Evolutionary conservation across 2,113 vertebrate genomes (phyloP).

Genomic region (Hemiscyllium ocellatum): DNA sequence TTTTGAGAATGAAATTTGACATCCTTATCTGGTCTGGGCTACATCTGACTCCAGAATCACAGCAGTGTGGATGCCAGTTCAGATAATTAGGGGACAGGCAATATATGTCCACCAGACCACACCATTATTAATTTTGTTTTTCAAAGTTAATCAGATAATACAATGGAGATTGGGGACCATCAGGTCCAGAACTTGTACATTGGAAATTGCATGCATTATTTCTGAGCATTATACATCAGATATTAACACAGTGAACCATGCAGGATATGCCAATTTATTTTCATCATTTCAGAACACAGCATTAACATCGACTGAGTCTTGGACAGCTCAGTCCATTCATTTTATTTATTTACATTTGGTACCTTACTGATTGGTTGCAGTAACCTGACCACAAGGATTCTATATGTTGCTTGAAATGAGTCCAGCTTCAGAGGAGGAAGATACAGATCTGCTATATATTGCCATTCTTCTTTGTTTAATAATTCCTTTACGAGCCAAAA

Average conservation of each 20-base stretch:
- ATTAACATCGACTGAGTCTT: neutral
- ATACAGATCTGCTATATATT: neutral
- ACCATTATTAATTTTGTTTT: too few species aligned
- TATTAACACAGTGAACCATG: neutral
- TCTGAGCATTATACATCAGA: neutral
- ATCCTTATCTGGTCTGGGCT: too few species aligned
- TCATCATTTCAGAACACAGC: too few species aligned
- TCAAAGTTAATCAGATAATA: neutral
- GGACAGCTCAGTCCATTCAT: neutral
- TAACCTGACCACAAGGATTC: neutral
- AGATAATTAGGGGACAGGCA: too few species aligned
- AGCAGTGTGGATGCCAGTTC: too few species aligned
- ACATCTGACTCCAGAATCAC: too few species aligned
- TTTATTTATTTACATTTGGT: neutral
- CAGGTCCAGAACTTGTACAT: neutral
- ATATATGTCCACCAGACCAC: too few species aligned
- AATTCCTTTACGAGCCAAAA: conserved; percentile 46
- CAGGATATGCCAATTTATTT: too few species aligned
- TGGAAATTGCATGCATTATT: neutral
- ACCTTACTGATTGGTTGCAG: neutral
- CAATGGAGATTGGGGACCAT: neutral
- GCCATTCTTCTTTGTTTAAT: neutral
- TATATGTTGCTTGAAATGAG: neutral
- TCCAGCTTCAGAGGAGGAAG: neutral
- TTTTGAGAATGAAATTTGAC: too few species aligned